Evolutionary conservation across 2,888 invertebrate genomes (phyloP), one percentile per base, ranked within the genome.

Genomic region (Iphiclides podalirius): DNA sequence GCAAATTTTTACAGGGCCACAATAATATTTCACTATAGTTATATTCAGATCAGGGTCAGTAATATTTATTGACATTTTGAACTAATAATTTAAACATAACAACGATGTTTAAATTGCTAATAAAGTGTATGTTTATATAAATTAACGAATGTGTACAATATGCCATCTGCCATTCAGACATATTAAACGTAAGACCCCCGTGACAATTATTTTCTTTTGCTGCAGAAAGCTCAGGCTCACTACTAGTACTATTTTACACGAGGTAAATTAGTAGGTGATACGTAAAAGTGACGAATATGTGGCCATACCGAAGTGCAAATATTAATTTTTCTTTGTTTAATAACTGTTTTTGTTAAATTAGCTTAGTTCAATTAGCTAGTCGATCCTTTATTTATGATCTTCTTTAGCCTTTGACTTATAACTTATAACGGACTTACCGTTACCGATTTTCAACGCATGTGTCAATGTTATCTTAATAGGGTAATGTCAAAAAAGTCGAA

Each of bases 21-120:
- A 61, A 54, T 53, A 51, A 53, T 53, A 59, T 47, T 52, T 54
- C 50, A 69, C 66, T 75, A 71, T 57, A 64, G 55, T 49, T 59
- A 49, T 58, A 47, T 57, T 53, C 52, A 66, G 64, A 55, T 77
- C 67, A 80, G 78, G 74, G 64, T 71, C 66, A 60, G 57, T 60
- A 45, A 50, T 67, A 55, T 65, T 53, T 66, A 72, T 75, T 67
- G 65, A 68, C 86, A 86, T 86, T 79, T 83, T 86, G 83, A 69
- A 82, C 82, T 51, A 58, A 57, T 71, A 85, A 78, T 84, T 85
- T 84, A 75, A 53, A 64, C 86, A 86, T 86, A 63, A 70, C 72
- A 75, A 65, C 54, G 66, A 67, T 70, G 71, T 71, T 53, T 52
- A 51, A 52, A 44, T 52, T 38, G 52, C 57, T 55, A 35, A 42